Evolutionary conservation across 2,888 invertebrate genomes (phyloP).

Genomic region (Phymatocera aterrima): DNA sequence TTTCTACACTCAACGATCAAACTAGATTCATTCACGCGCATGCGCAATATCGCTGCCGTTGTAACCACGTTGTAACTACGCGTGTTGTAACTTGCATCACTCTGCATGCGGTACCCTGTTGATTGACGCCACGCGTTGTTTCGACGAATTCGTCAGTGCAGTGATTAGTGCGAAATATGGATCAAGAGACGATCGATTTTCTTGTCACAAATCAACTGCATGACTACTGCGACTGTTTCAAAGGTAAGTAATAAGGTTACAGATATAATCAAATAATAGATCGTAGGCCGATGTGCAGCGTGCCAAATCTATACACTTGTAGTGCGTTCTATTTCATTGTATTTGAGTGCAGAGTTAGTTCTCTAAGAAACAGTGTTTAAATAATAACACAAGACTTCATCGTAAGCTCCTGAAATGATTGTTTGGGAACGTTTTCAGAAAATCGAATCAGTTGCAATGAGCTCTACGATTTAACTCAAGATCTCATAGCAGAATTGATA

Average conservation of each 20-base stretch:
- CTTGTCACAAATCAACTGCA: not conserved
- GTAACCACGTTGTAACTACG: too few species aligned
- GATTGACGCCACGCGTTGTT: too few species aligned
- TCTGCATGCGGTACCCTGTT: too few species aligned
- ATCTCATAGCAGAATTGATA: not conserved
- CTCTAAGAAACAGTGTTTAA: not conserved
- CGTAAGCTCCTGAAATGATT: not conserved
- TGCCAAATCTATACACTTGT: not conserved
- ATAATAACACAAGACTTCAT: not conserved
- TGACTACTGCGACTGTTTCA: not conserved
- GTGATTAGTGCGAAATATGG: not conserved
- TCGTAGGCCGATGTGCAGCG: not conserved
- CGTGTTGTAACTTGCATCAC: not conserved
- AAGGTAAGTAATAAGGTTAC: not conserved
- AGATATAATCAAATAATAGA: not conserved
- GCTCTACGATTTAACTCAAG: not conserved
- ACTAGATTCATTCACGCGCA: too few species aligned
- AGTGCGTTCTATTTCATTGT: not conserved
- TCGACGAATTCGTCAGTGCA: too few species aligned
- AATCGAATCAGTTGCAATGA: constrained; percentile 3
- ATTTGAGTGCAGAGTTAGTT: not conserved
- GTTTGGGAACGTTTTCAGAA: not conserved
- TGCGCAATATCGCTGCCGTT: too few species aligned
- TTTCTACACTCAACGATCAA: too few species aligned
- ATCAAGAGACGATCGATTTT: not conserved